Percentiles rank a stretch among this genome's conserved stretches.
These are phyloP conservation scores for Cydia splendana DNA, from an alignment of 1,140 invertebrate genomes.

Conservation along the genomic window DNA sequence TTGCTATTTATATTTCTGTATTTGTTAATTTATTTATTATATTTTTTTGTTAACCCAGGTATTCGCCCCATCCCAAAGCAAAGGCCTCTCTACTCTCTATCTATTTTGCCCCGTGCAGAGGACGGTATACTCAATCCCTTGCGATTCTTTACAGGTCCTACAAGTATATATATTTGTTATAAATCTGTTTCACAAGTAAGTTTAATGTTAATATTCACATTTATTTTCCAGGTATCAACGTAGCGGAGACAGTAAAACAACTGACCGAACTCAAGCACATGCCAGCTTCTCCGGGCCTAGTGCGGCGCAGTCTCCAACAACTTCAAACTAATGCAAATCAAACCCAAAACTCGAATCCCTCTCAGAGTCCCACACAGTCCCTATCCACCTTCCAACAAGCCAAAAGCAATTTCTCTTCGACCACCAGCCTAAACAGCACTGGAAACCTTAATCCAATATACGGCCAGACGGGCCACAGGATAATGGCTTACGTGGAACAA, in stretches of 20 bases:
- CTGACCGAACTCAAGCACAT: slow-evolving; percentile 92
- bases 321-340: slow-evolving; percentile 43
- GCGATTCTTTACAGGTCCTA: not conserved
- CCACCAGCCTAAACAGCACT: slow-evolving; percentile 56
- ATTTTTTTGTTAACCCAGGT: slow-evolving; percentile 9
- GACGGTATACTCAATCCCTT: not conserved
- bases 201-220: not conserved
- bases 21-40: not conserved
- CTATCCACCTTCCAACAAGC: slow-evolving; percentile 80
- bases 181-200: slow-evolving; percentile 40
- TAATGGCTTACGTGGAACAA: slow-evolving; percentile 66
- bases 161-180: not conserved
- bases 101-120: not conserved
- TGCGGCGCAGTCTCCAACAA: slow-evolving; percentile 81
- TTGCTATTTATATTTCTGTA: not conserved
- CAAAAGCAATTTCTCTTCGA: slow-evolving; percentile 68
- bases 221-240: slow-evolving; percentile 76
- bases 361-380: slow-evolving; percentile 44
- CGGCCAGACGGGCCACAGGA: slow-evolving; percentile 72
- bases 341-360: slow-evolving; percentile 43
- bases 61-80: not conserved
- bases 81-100: slow-evolving; percentile 2
- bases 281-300: slow-evolving; percentile 89
- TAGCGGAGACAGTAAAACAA: slow-evolving; percentile 93
- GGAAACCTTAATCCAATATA: slow-evolving; percentile 77